A percentile compares a stretch with the other conserved stretches of the same genome.
phyloP scores from a whole-genome alignment of 1,140 invertebrate genomes.

The Drosophila kanapiae region DNA sequence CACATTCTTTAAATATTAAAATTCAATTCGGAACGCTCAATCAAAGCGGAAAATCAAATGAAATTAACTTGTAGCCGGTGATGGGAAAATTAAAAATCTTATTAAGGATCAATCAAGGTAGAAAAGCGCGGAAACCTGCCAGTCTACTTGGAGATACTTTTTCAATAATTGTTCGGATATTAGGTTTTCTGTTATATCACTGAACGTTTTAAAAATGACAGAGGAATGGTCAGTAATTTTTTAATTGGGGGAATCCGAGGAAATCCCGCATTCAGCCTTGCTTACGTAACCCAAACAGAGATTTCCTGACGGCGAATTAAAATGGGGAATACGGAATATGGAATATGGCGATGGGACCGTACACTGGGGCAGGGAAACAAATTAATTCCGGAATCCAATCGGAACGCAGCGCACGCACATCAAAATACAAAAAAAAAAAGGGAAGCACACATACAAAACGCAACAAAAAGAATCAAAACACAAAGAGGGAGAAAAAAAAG shows the following conservation, averaged over 20 bases:
- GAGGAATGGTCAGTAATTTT: too few relatives aligned
- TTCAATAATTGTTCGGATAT: neutral
- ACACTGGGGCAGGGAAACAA: slow-evolving; percentile 29
- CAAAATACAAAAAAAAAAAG: slow-evolving; percentile 19
- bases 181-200: too few relatives aligned
- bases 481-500: neutral
- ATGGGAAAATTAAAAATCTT: neutral
- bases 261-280: neutral
- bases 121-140: neutral
- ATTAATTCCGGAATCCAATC: slow-evolving; percentile 65
- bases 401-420: slow-evolving; percentile 53
- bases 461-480: slow-evolving; percentile 38
- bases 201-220: neutral
- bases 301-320: slow-evolving; percentile 1
- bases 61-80: neutral
- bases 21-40: neutral
- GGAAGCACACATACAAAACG: slow-evolving; percentile 11
- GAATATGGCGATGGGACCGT: neutral
- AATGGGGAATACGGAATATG: neutral
- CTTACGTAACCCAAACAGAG: slow-evolving; percentile 9
- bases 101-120: neutral
- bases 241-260: too few relatives aligned
- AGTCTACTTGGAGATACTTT: too few relatives aligned
- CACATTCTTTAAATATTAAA: slow-evolving; percentile 12
- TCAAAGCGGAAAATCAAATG: neutral